Percentiles rank a stretch among this genome's conserved stretches.
Evolutionary conservation across 2,888 invertebrate species (phyloP).

Genomic region (Lycaena phlaeas): DNA sequence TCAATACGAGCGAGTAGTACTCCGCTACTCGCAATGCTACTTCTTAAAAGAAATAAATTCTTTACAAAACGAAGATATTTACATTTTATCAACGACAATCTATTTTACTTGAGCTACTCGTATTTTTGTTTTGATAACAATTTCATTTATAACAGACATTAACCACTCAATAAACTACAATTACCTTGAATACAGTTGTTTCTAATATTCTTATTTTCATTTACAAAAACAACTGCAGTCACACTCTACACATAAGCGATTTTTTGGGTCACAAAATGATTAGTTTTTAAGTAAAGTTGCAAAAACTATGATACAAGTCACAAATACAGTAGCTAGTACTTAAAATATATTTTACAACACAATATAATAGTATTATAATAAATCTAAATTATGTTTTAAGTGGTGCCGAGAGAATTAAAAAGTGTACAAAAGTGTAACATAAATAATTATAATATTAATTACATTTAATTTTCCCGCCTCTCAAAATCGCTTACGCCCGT

Average conservation of each 20-base stretch:
- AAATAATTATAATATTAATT: too few species aligned
- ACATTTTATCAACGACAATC: not conserved
- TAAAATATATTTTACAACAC: too few species aligned
- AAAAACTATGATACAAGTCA: too few species aligned
- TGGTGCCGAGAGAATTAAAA: too few species aligned
- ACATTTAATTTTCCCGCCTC: too few species aligned
- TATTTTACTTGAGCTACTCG: not conserved
- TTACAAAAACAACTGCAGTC: not conserved
- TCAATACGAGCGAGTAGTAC: too few species aligned
- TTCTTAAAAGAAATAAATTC: not conserved
- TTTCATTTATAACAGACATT: not conserved
- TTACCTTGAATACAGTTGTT: too few species aligned
- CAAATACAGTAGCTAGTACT: too few species aligned
- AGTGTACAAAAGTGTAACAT: too few species aligned
- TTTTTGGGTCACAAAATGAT: not conserved
- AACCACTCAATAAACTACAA: not conserved
- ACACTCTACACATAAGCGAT: not conserved
- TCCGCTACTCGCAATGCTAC: not conserved
- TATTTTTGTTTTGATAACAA: not conserved
- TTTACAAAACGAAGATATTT: constrained; percentile 4
- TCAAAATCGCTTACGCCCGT: not conserved
- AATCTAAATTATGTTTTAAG: too few species aligned
- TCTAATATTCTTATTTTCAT: not conserved
- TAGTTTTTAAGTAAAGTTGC: too few species aligned
- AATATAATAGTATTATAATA: too few species aligned